Evolutionary conservation across 2,797 vertebrate genomes (phyloP), one percentile per base, ranked within the genome.

Genomic region (Rhadinocentrus ornatus): DNA sequence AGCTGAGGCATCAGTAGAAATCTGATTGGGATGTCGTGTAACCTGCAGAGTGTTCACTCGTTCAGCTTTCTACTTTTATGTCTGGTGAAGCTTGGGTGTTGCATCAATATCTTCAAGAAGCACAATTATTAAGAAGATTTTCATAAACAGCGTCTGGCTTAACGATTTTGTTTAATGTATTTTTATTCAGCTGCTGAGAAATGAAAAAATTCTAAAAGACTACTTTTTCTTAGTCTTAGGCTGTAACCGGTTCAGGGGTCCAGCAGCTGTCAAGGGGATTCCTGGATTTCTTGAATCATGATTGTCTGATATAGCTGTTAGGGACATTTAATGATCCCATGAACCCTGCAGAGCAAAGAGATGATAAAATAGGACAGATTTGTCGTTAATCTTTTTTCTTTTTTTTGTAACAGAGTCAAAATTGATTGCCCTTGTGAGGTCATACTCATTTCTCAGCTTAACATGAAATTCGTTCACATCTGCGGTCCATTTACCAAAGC

Each of bases 401-500:
- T 26, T 55, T 61, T 76, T 26, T 55, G 22, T 41, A 66, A 59
- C 37, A 20, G 46, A 41, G 34, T 62, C 5, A 37, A 18, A 18
- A 16, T 52, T 64, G 35, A 53, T 69, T 48, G 13, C 8, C 20
- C 13, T 32, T 10, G n/a, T 37, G 12, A 82, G 66, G 46, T 70
- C 61, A 31, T 32, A 20, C 18, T 76, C 8, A 57, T 70, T 58
- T 75, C 44, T 57, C 8, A 73, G 22, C 24, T 48, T 68, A 31
- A 41, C 18, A 54, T 66, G 20, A 71, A 39, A 46, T 66, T 37
- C 41, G 26, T 64, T 78, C 29, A 3, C 52, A 53, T 59, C 64
- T 27, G 13, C 54, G 48, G 9, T 62, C 31, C 35, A 64, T 39
- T 68, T 22, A 32, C 44, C 59, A 18, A 69, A 77, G 32, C 41